Conservation (phyloP, 1,140 invertebrate species). For the Rhopalosiphum maidis region DNA sequence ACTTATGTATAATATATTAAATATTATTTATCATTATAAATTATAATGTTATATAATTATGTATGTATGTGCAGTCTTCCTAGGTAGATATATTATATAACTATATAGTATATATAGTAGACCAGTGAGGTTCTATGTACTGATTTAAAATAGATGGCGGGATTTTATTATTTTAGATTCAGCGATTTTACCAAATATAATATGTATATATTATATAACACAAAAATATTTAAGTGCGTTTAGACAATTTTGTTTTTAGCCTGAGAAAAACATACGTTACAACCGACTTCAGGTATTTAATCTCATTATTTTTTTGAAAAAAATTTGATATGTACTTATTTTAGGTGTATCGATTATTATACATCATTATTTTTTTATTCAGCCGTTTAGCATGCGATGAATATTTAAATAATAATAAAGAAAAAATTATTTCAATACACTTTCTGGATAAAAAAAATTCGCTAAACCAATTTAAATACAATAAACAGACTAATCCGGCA, state of each 20-base stretch:
- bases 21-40: too few species aligned
- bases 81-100: neutral
- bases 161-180: neutral
- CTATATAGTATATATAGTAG: too few species aligned
- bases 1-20: too few species aligned
- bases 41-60: neutral
- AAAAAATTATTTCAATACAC: neutral
- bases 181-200: neutral
- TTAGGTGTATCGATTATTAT: neutral
- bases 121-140: too few species aligned
- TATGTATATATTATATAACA: neutral
- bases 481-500: neutral
- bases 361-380: neutral
- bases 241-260: neutral
- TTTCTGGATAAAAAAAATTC: neutral
- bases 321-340: too few species aligned
- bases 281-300: neutral
- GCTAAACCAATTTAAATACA: neutral
- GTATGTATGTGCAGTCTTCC: too few species aligned
- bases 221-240: neutral
- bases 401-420: neutral
- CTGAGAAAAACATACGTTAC: neutral
- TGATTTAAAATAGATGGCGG: neutral
- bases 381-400: neutral
- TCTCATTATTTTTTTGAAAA: too few species aligned